Base-by-base conservation (phyloP, 2,888 invertebrate species). In the Phlogophora meticulosa region DNA sequence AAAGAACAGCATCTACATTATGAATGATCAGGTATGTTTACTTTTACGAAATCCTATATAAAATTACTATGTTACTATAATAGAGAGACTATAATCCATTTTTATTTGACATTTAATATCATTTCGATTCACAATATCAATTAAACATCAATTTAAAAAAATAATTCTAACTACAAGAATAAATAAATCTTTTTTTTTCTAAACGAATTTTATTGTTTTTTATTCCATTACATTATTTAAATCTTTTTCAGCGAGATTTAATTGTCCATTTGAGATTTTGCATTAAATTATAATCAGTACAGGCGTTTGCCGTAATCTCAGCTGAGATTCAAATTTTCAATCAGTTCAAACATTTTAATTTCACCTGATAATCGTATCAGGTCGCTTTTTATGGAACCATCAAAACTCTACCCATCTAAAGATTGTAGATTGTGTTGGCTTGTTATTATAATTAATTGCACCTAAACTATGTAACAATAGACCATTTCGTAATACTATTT, bases 11-110 rank as follows among this genome's bases (percentile, higher is more conserved):
- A 96, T 97, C 85, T 97, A 97, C 96, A 97, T 96, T 92, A 97
- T 97, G 97, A 96, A 97, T 91, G 97, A 97, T 93, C 97, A 97
- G 97, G 97, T 97, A 36, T 24, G 78, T 73, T 20, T 20, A 36
- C 28, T 42, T 49, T 40, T 0, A 28, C 28, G 1, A 42, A 28
- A 38, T 51, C 22, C 9, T 17, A 36, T 7, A 13, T n/a, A n/a
- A n/a, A 10, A 17, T 38, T 15, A 38, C 52, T 0, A 40, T 38
- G 24, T 24, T 2, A 15, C 5, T 38, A 7, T 22, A 22, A 13
- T 22, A 45, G 13, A 22, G 20, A 28, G 2, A 2, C 28, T 28
- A n/a, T n/a, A n/a, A n/a, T 11, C 20, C 11, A 20, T 11, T 17
- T 43, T 13, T 20, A 20, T 20, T 20, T 20, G 11, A 32, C 32